A percentile compares a stretch with the other conserved stretches of the same genome.
Evolutionary conservation across 2,888 invertebrate genomes (phyloP).

Genomic region (Cataglyphis livida): DNA sequence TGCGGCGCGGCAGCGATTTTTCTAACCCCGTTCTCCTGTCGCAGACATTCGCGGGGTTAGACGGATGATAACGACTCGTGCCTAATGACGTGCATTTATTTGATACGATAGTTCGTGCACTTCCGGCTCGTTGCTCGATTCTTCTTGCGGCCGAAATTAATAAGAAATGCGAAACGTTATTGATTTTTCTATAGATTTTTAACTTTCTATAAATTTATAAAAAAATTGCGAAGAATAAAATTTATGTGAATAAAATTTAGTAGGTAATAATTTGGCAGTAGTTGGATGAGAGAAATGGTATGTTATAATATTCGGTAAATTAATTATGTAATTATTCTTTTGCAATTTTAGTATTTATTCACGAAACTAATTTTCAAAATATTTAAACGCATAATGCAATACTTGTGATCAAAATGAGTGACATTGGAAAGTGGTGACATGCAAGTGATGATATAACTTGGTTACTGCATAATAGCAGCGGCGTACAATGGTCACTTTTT

Average conservation of each 20-base stretch:
- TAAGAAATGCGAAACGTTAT: neutral
- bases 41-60: constrained; percentile 69
- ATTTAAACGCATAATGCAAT: neutral
- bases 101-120: constrained; percentile 42
- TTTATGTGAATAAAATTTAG: neutral
- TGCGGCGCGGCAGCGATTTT: constrained; percentile 81
- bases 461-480: constrained; percentile 1
- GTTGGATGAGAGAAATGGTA: neutral
- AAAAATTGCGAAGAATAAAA: constrained; percentile 8
- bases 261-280: neutral
- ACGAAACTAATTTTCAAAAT: neutral
- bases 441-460: constrained; percentile 27
- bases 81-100: constrained; percentile 71
- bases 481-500: constrained; percentile 30
- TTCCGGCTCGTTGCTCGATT: constrained; percentile 32
- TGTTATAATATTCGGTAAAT: neutral
- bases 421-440: constrained; percentile 18
- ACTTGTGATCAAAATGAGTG: constrained; percentile 1
- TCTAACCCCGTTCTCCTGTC: constrained; percentile 79
- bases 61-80: constrained; percentile 70
- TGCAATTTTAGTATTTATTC: neutral
- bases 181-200: neutral
- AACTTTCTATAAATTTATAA: neutral
- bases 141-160: neutral
- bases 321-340: neutral